Percentiles rank a stretch among this genome's conserved stretches.
Evolutionary conservation across 2,888 invertebrate genomes (phyloP).

Genomic region (Tenthredo livida): DNA sequence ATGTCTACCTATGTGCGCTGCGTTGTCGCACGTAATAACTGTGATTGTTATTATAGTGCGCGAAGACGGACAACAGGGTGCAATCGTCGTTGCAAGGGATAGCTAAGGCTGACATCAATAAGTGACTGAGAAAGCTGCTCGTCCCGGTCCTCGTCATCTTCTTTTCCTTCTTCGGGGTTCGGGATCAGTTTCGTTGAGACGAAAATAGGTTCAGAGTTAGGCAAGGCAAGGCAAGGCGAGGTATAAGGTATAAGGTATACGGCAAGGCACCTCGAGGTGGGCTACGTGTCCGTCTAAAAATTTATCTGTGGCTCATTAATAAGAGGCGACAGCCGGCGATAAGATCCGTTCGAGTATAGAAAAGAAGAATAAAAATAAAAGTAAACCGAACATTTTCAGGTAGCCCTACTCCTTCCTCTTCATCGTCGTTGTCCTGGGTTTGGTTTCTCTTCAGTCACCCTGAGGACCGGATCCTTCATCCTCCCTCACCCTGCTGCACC

Average conservation of each 20-base stretch:
- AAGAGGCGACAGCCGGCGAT: conserved; percentile 69
- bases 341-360: conserved; percentile 59
- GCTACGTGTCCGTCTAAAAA: conserved; percentile 66
- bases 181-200: not conserved
- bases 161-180: not conserved
- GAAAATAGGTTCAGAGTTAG: not conserved
- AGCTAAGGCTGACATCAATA: not conserved
- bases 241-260: not conserved
- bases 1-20: not conserved
- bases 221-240: not conserved
- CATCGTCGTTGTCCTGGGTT: not conserved
- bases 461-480: not conserved
- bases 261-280: conserved; percentile 28
- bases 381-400: conserved; percentile 28
- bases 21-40: not conserved
- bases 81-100: not conserved
- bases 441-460: conserved; percentile 47
- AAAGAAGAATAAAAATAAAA: conserved; percentile 50
- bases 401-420: conserved; percentile 9
- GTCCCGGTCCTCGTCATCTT: no score
- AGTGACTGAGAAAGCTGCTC: not conserved
- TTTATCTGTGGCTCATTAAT: conserved; percentile 70
- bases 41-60: not conserved
- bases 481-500: not conserved
- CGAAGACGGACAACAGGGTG: not conserved